phyloP scores from a whole-genome alignment of 2,113 vertebrate genomes.

The Carlito syrichta region DNA sequence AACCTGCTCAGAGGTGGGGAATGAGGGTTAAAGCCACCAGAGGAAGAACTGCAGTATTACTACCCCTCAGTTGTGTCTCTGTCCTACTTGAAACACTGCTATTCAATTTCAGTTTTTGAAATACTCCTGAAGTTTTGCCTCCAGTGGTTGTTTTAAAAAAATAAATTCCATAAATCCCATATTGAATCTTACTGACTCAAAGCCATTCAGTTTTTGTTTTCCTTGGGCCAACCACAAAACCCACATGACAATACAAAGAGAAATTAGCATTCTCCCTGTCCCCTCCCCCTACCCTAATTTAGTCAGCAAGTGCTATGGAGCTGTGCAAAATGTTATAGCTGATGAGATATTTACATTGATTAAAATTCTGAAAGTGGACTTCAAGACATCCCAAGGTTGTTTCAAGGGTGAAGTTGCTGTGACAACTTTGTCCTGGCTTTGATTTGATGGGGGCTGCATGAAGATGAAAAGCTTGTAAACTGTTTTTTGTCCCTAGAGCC shows the following conservation, averaged over 20 bases:
- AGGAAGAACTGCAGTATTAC: background rate
- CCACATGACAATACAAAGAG: background rate
- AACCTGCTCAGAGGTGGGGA: background rate
- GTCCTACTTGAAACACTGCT: background rate
- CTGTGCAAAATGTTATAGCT: background rate
- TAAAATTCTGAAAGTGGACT: background rate
- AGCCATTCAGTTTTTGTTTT: background rate
- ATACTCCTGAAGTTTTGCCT: constrained; percentile 10
- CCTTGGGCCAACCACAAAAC: background rate
- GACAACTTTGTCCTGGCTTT: constrained; percentile 49
- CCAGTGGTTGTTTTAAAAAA: background rate
- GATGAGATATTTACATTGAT: background rate
- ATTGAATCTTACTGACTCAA: background rate
- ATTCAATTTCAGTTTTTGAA: constrained; percentile 33
- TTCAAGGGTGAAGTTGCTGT: constrained; percentile 32
- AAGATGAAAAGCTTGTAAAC: constrained; percentile 57
- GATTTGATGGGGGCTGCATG: constrained; percentile 13
- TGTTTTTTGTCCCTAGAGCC: constrained; percentile 60
- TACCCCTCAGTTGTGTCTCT: background rate
- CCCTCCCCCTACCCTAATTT: background rate
- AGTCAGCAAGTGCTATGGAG: background rate
- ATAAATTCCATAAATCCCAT: background rate
- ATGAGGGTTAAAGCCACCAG: background rate
- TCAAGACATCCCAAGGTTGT: constrained; percentile 21
- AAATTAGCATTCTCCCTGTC: background rate